These are phyloP conservation scores for Temnothorax curvispinosus DNA, from an alignment of 1,140 invertebrate species.

Conservation along the genomic window DNA sequence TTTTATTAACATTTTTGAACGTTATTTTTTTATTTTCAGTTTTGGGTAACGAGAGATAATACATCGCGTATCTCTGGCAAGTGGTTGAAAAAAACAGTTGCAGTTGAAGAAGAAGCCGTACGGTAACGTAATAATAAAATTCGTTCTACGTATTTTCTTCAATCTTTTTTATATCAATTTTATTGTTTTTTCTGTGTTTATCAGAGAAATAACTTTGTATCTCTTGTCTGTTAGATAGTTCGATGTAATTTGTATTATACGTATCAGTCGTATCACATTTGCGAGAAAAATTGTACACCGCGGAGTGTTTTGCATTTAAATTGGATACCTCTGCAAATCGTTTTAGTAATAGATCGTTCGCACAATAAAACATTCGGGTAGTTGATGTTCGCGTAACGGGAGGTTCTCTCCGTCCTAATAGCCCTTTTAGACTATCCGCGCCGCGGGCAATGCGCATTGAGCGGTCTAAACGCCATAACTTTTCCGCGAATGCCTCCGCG, in stretches of 20 bases:
- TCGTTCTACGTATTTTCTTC: neutral
- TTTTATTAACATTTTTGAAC: neutral
- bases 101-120: neutral
- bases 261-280: neutral
- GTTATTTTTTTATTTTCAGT: neutral
- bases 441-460: conserved; percentile 39
- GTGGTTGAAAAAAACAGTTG: neutral
- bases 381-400: conserved; percentile 56
- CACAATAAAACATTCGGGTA: conserved; percentile 56
- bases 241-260: conserved; percentile 16
- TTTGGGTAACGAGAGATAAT: neutral
- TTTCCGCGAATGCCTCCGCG: conserved; percentile 39
- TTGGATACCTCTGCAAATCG: conserved; percentile 53
- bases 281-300: conserved; percentile 9
- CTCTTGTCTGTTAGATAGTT: neutral
- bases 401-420: conserved; percentile 50
- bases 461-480: conserved; percentile 54
- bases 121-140: neutral
- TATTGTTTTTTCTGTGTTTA: neutral
- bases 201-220: neutral
- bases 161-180: neutral
- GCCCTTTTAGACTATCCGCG: conserved; percentile 41
- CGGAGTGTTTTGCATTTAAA: conserved; percentile 54
- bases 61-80: neutral
- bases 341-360: conserved; percentile 54